phyloP scores from a whole-genome alignment of 2,888 invertebrate species.

The Hirtodrosophila trivittata region DNA sequence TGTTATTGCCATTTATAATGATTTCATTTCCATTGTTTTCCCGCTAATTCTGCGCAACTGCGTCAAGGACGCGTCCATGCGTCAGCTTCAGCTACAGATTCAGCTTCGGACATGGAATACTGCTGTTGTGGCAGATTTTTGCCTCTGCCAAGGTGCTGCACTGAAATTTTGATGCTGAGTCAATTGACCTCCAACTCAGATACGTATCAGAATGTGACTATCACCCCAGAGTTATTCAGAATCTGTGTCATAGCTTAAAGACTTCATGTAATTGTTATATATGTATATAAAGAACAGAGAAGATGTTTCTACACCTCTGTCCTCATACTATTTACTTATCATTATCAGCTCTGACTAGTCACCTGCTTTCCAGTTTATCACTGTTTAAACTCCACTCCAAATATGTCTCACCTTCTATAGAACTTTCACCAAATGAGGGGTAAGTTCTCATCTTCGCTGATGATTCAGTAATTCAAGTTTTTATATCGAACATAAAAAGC shows the following conservation, averaged over 20 bases:
- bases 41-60: constrained; percentile 46
- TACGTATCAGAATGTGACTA: constrained; percentile 11
- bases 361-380: constrained; percentile 40
- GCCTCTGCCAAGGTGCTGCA: constrained; percentile 15
- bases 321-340: too few species aligned
- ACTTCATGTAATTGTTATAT: too few species aligned
- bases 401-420: constrained; percentile 45
- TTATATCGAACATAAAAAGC: constrained; percentile 26
- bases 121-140: constrained; percentile 58
- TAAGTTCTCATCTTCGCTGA: constrained; percentile 21
- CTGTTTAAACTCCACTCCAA: constrained; percentile 19
- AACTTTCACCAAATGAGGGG: constrained; percentile 58
- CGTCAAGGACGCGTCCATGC: constrained; percentile 61
- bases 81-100: constrained; percentile 26
- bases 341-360: constrained; percentile 1
- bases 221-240: constrained; percentile 10
- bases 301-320: too few species aligned
- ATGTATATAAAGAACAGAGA: neutral
- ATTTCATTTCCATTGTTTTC: constrained; percentile 73
- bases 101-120: neutral
- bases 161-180: constrained; percentile 24
- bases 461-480: constrained; percentile 49
- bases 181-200: constrained; percentile 39
- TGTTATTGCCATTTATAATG: constrained; percentile 65
- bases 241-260: constrained; percentile 31